phyloP scores from a whole-genome alignment of 2,113 vertebrate genomes.

The Hyaena hyaena region DNA sequence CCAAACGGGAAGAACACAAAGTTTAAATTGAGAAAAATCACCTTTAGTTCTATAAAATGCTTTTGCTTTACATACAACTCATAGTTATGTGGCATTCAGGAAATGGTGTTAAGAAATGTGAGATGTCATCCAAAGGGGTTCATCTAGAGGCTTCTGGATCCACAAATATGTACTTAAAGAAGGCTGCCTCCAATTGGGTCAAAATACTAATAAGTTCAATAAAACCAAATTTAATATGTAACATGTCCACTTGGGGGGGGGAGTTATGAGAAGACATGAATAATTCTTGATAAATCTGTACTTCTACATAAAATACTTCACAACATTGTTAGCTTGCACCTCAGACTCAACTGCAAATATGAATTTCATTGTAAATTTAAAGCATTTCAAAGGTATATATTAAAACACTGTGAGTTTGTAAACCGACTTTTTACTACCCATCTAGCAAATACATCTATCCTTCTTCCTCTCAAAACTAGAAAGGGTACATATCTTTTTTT shows the following conservation, averaged over 20 bases:
- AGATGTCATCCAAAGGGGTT: neutral
- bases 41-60: neutral
- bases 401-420: neutral
- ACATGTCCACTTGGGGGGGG: constrained; percentile 4
- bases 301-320: neutral
- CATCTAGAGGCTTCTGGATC: neutral
- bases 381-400: neutral
- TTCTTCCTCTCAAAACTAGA: neutral
- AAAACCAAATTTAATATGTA: neutral
- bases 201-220: constrained; percentile 15
- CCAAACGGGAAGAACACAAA: neutral
- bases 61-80: neutral
- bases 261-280: neutral
- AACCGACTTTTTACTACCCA: neutral
- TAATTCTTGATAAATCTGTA: neutral
- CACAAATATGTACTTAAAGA: neutral
- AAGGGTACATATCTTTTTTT: neutral
- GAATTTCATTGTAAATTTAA: neutral
- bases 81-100: neutral
- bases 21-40: neutral
- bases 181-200: neutral
- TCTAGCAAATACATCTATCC: neutral
- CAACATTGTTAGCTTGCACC: neutral
- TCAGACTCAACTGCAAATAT: neutral
- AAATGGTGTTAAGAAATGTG: constrained; percentile 45